Percentiles rank a stretch among this genome's conserved stretches.
These are phyloP conservation scores for Drosophila equinoxialis DNA, from an alignment of 1,140 invertebrate species.

Conservation along the genomic window DNA sequence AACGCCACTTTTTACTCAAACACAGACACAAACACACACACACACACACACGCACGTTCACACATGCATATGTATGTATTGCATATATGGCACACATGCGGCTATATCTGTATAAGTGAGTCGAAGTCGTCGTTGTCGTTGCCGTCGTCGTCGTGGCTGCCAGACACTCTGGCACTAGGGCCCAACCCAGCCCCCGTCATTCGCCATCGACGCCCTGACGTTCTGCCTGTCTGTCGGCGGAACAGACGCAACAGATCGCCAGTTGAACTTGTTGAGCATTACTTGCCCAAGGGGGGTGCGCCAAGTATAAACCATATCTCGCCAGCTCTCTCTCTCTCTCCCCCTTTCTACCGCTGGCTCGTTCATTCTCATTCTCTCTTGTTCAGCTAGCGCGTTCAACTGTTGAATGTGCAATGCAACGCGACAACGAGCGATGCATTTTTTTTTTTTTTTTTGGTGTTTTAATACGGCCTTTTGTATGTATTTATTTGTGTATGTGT, in stretches of 20 bases:
- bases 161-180: slow-evolving; percentile 79
- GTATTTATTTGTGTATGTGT: slow-evolving; percentile 8
- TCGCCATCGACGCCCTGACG: background rate
- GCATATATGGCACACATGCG: slow-evolving; percentile 9
- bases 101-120: slow-evolving; percentile 30
- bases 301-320: slow-evolving; percentile 16
- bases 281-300: slow-evolving; percentile 22
- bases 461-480: slow-evolving; percentile 15
- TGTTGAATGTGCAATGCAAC: slow-evolving; percentile 71
- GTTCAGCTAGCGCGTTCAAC: slow-evolving; percentile 39
- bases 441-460: slow-evolving; percentile 42
- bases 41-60: slow-evolving; percentile 7
- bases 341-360: background rate
- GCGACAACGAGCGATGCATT: slow-evolving; percentile 44
- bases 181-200: slow-evolving; percentile 31
- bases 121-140: background rate
- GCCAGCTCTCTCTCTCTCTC: slow-evolving; percentile 23
- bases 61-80: background rate
- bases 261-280: slow-evolving; percentile 71
- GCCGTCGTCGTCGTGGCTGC: slow-evolving; percentile 60
- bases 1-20: slow-evolving; percentile 53
- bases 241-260: slow-evolving; percentile 53
- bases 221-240: too few relatives aligned
- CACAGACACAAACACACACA: slow-evolving; percentile 14
- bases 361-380: slow-evolving; percentile 24